Percentiles rank a stretch among this genome's conserved stretches.
phyloP scores from a whole-genome alignment of 2,797 vertebrate genomes.

The Eulemur coronatus region DNA sequence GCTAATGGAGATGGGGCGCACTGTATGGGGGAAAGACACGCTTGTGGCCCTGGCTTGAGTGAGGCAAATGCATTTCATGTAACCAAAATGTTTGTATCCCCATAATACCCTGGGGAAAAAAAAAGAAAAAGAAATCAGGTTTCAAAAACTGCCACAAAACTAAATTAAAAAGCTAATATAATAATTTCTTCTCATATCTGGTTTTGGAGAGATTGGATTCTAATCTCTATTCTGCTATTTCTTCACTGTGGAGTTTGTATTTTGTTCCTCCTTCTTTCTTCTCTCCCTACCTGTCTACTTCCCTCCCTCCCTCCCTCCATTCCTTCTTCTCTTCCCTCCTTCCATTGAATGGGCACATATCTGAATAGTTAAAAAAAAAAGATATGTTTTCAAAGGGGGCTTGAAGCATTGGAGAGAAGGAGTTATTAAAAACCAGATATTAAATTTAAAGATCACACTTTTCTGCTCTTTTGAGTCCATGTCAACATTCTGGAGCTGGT shows the following conservation, averaged over 20 bases:
- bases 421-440: neutral
- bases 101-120: no score
- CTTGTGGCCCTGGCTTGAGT: no score
- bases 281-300: neutral
- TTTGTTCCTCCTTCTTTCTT: neutral
- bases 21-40: no score
- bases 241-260: neutral
- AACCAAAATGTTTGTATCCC: no score
- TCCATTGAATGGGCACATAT: neutral
- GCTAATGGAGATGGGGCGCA: no score
- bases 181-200: neutral
- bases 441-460: neutral
- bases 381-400: neutral
- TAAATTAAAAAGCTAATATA: slow-evolving; percentile 21
- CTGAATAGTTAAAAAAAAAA: neutral
- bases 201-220: neutral
- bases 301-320: no score
- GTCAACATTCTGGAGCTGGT: neutral
- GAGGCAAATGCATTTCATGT: no score
- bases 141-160: neutral
- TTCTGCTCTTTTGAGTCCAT: neutral
- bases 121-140: neutral
- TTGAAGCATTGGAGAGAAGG: neutral
- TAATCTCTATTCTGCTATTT: neutral
- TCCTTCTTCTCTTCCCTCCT: neutral